Evolutionary conservation across 1,140 invertebrate species (phyloP), one percentile per base, ranked within the genome.

Genomic region (Heliconius eleuchia): DNA sequence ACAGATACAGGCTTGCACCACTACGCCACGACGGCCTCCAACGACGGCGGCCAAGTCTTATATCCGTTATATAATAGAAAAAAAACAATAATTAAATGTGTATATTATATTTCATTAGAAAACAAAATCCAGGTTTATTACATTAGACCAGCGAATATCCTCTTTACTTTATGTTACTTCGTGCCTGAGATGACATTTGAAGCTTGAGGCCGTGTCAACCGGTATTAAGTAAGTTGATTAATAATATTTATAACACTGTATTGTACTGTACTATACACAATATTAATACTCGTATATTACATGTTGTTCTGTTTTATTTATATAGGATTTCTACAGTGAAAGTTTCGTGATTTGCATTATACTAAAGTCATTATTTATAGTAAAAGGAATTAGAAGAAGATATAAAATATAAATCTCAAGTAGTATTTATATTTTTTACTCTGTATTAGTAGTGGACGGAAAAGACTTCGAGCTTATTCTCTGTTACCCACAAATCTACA

Each of bases 81-180:
- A 30, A 30, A 11, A 16, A 23, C 23, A 16, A 23, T 66, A 66
- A 30, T 27, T 66, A 66, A 66, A 27, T 27, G 60, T 66, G 60
- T 66, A 76, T n/a, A 76, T 71, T 34, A 5, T 37, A 37, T 37
- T 50, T 71, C 60, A 39, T 42, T 70, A 30, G 30, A 55, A 42
- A 76, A 66, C 60, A 70, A 71, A 74, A 71, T 46, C 60, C 46
- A 42, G 60, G 60, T 66, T 76, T 76, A 76, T 71, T 76, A 34
- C 74, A 7, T 70, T 46, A 39, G 42, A 42, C 37, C n/a, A 60
- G 60, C 23, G 39, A 66, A 66, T 66, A 76, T 79, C 42, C 52
- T 39, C 52, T 66, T 75, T 79, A 79, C 55, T 79, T 79, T 79
- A 79, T 79, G 74, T 50, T 57, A 30, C 73, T 79, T 52, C 78